Evolutionary conservation across 2,888 invertebrate genomes (phyloP), one percentile per base, ranked within the genome.

Genomic region (Sarcophaga carnaria): DNA sequence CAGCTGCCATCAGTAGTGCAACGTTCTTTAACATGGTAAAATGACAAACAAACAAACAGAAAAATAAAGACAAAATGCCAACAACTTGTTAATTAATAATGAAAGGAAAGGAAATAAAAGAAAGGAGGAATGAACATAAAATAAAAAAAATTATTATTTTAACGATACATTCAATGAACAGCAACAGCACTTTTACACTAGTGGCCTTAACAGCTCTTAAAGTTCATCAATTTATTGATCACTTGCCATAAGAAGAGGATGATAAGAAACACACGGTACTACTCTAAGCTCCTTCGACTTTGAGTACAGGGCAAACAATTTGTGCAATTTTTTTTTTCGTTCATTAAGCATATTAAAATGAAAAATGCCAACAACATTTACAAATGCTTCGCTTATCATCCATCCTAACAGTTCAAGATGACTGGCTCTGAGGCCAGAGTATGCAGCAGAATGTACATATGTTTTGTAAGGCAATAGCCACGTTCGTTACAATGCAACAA

Each of bases 331-430:
- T 64, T 67, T 66, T 54, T 54, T 54, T 54, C 49, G 71, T 70
- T 75, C 60, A 76, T 74, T 69, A 70, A 70, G 71, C 49, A 27
- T 49, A 67, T 80, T 62, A 75, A 80, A 84, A 66, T 78, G 47
- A 70, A 78, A 70, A 64, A 82, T 81, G 47, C 49, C 62, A 69
- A 66, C 27, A 27, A 27, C 63, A 81, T 59, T 79, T 27, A 60
- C n/a, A 76, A 76, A 70, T 63, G 49, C 54, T 22, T 27, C 27
- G 4, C 37, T 8, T 8, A 10, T 8, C 37, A 37, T 37, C 37
- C 37, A 37, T 37, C 37, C 37, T 37, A 37, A 10, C 37, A 37
- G 2, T 37, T 37, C 37, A 37, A 37, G 37, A 37, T 37, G 37
- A 37, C 37, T 37, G 37, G 37, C 37, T 37, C 10, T 37, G 37